Evolutionary conservation across 2,888 invertebrate genomes (phyloP), one percentile per base, ranked within the genome.

Genomic region (Cephus spinipes): DNA sequence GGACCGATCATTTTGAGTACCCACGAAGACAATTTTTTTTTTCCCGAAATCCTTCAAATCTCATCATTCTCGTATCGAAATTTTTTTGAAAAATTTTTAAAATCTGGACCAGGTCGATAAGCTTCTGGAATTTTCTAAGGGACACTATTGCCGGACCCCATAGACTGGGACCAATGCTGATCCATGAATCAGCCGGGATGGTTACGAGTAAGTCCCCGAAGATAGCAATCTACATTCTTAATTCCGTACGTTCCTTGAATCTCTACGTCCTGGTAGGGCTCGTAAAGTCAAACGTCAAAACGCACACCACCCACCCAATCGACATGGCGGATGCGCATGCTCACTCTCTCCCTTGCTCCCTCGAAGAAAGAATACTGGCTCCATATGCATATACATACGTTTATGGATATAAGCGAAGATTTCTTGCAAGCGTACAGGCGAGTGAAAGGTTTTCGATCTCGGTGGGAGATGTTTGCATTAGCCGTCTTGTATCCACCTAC

Each of bases 341-440:
- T 55, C 6, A 9, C 55, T 2, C 0, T 55, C 23, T 55, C 23
- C 9, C 55, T 55, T 9, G 15, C 40, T 40, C 4, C 40, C 15
- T 15, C 40, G 15, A 23, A 55, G 55, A 55, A 55, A 9, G 23
- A 23, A 55, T 55, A 55, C 23, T 9, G 31, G 30, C 74, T 33
- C n/a, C 74, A 33, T 35, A 33, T 23, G 74, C 74, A 35, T 35
- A 35, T 23, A 35, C 74, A 33, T 32, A 33, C 71, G 30, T 71
- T 31, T 71, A 33, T 30, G 31, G 84, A 81, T 84, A 83, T 82
- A 86, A 86, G 86, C 86, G 85, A 86, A 85, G 86, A 86, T 85
- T 79, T 85, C 85, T 79, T 82, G 35, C 74, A 80, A 81, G 68
- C 23, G 30, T 35, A 30, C 30, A 74, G 73, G 68, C 77, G 76